Conservation (phyloP, 1,140 invertebrate genomes). For the Oncopeltus fasciatus region DNA sequence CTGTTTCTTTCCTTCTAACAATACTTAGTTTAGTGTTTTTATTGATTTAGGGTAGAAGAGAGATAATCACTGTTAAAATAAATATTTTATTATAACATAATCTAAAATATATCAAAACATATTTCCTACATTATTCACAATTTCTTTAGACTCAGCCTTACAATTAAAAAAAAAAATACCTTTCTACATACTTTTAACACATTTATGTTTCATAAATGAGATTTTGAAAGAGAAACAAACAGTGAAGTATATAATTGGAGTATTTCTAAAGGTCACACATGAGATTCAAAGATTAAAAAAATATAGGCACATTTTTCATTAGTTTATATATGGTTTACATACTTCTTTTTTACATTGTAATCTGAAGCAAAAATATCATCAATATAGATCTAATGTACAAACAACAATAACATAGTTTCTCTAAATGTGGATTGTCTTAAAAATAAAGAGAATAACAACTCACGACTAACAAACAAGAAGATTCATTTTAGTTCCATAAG, state of each 20-base stretch:
- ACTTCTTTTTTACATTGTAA: not conserved
- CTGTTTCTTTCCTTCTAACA: too few species aligned
- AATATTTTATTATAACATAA: slow-evolving; percentile 12
- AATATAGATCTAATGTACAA: not conserved
- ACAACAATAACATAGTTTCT: not conserved
- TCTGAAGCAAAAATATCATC: slow-evolving; percentile 1
- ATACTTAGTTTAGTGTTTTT: too few species aligned
- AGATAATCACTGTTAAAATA: slow-evolving; percentile 4
- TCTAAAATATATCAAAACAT: slow-evolving; percentile 1
- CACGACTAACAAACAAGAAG: too few species aligned
- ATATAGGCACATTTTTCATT: slow-evolving; percentile 19
- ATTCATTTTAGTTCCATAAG: too few species aligned
- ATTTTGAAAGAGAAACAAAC: not conserved
- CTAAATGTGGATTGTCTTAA: not conserved
- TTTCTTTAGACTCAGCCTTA: slow-evolving; percentile 9
- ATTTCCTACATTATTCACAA: slow-evolving; percentile 8
- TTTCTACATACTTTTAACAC: not conserved
- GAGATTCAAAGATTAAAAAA: slow-evolving; percentile 18
- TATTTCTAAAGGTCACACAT: not conserved
- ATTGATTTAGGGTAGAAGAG: too few species aligned
- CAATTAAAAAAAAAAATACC: not conserved
- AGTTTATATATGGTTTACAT: not conserved
- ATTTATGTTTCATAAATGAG: not conserved
- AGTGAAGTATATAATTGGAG: slow-evolving; percentile 1
- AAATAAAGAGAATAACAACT: not conserved